Percentiles rank a stretch among this genome's conserved stretches.
These are phyloP conservation scores for Phyllotreta striolata DNA, from an alignment of 2,888 invertebrate species.

Conservation along the genomic window DNA sequence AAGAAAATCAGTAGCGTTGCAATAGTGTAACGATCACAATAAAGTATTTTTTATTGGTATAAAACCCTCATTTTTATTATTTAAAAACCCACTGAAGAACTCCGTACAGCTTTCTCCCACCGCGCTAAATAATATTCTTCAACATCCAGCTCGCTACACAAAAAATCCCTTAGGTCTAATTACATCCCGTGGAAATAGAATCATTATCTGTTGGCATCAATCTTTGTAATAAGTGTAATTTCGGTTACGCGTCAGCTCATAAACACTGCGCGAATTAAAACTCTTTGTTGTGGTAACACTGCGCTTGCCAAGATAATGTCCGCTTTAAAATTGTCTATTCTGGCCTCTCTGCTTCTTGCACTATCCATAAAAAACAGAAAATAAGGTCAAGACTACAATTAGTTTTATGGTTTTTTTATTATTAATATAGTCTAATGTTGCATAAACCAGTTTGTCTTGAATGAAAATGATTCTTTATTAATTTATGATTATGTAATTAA, in stretches of 20 bases:
- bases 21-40: neutral
- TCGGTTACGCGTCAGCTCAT: constrained; percentile 18
- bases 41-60: neutral
- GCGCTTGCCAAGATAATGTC: neutral
- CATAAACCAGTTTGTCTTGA: neutral
- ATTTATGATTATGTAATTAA: no score
- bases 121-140: neutral
- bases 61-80: constrained; percentile 3
- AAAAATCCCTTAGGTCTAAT: neutral
- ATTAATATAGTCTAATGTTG: neutral
- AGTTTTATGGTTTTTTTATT: no score
- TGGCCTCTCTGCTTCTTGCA: no score
- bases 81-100: neutral
- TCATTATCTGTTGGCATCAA: constrained; percentile 18
- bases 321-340: no score
- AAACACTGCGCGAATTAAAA: constrained; percentile 1
- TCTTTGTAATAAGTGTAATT: constrained; percentile 17
- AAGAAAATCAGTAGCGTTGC: constrained; percentile 10
- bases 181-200: constrained; percentile 11
- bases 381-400: no score
- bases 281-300: neutral
- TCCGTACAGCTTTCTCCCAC: neutral
- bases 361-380: no score
- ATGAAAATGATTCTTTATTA: no score
- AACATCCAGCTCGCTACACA: neutral